These are phyloP conservation scores for Horisme vitalbata DNA, from an alignment of 2,888 invertebrate genomes.

Conservation along the genomic window DNA sequence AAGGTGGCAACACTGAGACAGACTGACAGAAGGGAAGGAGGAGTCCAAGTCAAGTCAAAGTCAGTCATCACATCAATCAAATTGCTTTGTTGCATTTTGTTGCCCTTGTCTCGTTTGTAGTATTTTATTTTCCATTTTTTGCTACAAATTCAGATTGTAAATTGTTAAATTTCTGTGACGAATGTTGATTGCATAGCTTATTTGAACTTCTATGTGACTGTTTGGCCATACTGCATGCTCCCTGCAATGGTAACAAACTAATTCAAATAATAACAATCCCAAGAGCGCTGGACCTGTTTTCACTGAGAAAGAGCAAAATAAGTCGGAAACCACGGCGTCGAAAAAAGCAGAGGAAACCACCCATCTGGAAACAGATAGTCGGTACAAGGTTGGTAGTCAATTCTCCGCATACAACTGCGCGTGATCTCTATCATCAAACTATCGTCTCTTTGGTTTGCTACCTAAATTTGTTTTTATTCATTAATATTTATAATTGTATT, in stretches of 20 bases:
- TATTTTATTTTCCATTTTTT: conserved; percentile 15
- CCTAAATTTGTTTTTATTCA: too few species aligned
- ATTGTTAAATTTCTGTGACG: conserved; percentile 26
- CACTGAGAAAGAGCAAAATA: conserved; percentile 35
- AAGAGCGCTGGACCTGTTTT: conserved; percentile 41
- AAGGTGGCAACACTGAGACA: too few species aligned
- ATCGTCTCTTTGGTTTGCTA: too few species aligned
- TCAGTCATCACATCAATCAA: too few species aligned
- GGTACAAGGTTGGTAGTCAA: conserved; percentile 52
- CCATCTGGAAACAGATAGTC: conserved; percentile 55
- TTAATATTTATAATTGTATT: too few species aligned
- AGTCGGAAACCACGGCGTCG: conserved; percentile 65
- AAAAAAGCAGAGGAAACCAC: conserved; percentile 59
- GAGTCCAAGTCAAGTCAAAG: too few species aligned
- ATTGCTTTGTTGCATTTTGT: conserved; percentile 11
- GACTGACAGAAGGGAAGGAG: too few species aligned
- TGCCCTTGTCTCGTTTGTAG: conserved; percentile 14
- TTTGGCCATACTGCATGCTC: neutral
- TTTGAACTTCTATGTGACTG: conserved; percentile 3
- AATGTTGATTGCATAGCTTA: too few species aligned
- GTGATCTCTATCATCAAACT: too few species aligned
- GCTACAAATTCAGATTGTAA: conserved; percentile 1
- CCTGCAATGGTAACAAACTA: conserved; percentile 13
- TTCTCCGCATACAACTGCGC: too few species aligned
- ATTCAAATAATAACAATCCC: conserved; percentile 9